Conservation (phyloP, 2,113 vertebrate species). For the Rafetus swinhoei region DNA sequence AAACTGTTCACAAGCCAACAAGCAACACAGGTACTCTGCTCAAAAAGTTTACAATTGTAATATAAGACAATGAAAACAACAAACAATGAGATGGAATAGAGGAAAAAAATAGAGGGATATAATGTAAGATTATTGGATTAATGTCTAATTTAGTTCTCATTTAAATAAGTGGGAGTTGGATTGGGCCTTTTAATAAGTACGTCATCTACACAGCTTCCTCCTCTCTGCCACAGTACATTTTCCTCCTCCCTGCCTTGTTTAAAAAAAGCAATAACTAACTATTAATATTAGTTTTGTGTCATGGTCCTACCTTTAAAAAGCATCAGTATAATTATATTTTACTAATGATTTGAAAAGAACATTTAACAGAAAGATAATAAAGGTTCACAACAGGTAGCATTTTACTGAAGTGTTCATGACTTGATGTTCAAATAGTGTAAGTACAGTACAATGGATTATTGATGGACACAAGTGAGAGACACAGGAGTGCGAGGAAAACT, state of each 20-base stretch:
- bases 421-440: constrained; percentile 45
- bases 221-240: neutral
- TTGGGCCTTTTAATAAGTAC: neutral
- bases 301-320: constrained; percentile 1
- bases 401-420: constrained; percentile 63
- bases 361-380: constrained; percentile 24
- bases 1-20: neutral
- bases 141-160: neutral
- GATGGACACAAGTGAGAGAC: constrained; percentile 52
- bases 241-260: neutral
- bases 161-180: neutral
- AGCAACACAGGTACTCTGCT: neutral
- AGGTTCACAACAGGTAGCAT: constrained; percentile 47
- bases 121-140: neutral
- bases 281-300: constrained; percentile 8
- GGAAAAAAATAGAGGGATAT: neutral
- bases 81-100: neutral
- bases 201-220: neutral
- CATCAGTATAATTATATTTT: constrained; percentile 34
- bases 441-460: constrained; percentile 50
- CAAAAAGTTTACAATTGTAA: neutral
- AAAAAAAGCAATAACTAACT: neutral
- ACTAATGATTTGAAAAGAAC: constrained; percentile 33
- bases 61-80: neutral
- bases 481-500: constrained; percentile 56